These are phyloP conservation scores for Chelmon rostratus DNA, from an alignment of 2,797 vertebrate species.

Conservation along the genomic window DNA sequence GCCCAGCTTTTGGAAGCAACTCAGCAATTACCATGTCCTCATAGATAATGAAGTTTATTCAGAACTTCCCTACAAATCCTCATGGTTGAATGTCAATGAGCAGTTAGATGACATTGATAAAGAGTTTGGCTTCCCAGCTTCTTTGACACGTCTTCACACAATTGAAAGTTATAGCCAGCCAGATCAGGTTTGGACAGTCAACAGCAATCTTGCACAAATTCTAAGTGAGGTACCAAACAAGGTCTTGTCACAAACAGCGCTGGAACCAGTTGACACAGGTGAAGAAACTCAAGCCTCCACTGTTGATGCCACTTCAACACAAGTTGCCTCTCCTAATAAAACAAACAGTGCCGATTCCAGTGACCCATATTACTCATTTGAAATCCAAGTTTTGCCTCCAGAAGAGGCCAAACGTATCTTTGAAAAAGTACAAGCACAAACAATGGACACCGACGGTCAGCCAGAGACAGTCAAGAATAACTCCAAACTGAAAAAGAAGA, in stretches of 20 bases:
- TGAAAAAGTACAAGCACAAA: conserved; percentile 34
- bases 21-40: conserved; percentile 60
- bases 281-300: conserved; percentile 16
- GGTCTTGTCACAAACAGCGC: neutral
- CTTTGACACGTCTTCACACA: conserved; percentile 5
- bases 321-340: neutral
- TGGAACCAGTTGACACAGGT: neutral
- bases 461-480: neutral
- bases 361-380: conserved; percentile 57
- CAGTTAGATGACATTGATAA: conserved; percentile 81
- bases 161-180: neutral
- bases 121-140: conserved; percentile 72
- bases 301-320: neutral
- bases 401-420: conserved; percentile 70
- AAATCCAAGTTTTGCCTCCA: conserved; percentile 73
- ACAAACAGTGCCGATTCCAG: neutral
- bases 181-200: neutral
- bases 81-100: conserved; percentile 80
- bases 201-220: conserved; percentile 7
- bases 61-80: conserved; percentile 71
- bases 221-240: conserved; percentile 6
- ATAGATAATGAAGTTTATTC: conserved; percentile 54
- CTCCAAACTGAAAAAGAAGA: conserved; percentile 6
- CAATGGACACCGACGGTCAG: neutral
- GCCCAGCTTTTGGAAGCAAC: neutral